phyloP scores from a whole-genome alignment of 2,888 invertebrate genomes.

The Cremastinae sp. region DNA sequence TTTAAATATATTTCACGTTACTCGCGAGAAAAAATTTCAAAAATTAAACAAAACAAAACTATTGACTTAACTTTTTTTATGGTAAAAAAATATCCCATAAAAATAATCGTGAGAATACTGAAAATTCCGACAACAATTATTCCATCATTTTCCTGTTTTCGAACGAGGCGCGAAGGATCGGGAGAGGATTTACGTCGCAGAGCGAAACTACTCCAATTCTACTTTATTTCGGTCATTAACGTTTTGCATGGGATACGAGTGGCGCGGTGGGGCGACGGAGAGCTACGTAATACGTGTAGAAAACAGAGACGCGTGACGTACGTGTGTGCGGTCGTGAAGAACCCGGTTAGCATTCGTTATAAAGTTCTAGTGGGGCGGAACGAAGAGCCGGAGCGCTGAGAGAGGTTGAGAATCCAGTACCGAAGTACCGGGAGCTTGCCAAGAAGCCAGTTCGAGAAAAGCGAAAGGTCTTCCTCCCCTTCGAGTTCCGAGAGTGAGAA shows the following conservation, averaged over 20 bases:
- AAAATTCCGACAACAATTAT: conserved; percentile 19
- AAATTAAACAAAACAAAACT: too few relatives aligned
- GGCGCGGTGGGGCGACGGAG: conserved; percentile 15
- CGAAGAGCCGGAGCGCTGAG: conserved; percentile 45
- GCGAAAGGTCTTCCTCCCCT: conserved; percentile 32
- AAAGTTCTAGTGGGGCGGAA: conserved; percentile 67
- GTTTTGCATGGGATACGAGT: too few relatives aligned
- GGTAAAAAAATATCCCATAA: too few relatives aligned
- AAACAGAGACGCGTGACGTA: conserved; percentile 15
- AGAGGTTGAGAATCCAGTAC: background rate
- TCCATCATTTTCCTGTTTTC: conserved; percentile 15
- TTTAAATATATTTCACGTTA: too few relatives aligned
- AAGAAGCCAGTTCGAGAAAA: conserved; percentile 46
- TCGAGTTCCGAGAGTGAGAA: background rate
- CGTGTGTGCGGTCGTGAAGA: conserved; percentile 27
- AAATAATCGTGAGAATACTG: background rate
- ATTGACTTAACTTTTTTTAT: too few relatives aligned
- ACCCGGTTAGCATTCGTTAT: conserved; percentile 68
- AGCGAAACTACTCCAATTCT: conserved; percentile 46
- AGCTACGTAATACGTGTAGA: conserved; percentile 3
- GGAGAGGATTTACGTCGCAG: conserved; percentile 18
- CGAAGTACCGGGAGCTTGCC: conserved; percentile 22
- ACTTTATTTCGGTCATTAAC: conserved; percentile 55
- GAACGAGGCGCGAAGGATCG: conserved; percentile 24
- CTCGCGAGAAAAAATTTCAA: too few relatives aligned